Base-by-base conservation (phyloP, 92 coral and sea anemone genomes). In the Virgularia gustaviana region DNA sequence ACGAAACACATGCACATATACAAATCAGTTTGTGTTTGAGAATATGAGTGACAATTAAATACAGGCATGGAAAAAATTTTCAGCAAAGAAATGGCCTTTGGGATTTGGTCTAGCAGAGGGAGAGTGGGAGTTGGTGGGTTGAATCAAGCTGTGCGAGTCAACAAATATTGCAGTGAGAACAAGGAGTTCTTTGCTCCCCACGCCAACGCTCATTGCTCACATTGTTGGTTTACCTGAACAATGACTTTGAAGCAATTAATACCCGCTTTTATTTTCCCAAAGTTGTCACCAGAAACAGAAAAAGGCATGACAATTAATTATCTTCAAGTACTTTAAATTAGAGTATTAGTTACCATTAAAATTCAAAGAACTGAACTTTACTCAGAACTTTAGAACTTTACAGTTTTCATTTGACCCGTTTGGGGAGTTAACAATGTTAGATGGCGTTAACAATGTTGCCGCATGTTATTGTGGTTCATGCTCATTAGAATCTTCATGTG, bases 251-350 rank as follows among this genome's bases (percentile, higher is more conserved):
- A 20, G 72, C 54, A n/a, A 56, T 54, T 8, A 37, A 65, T 20
- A 66, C 73, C 5, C 47, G 73, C 73, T 66, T 66, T 66, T 66
- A 66, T 32, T 66, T 66, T 45, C 73, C 73, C 16, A 66, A 66
- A 44, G 36, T 43, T 30, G 13, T 32, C 33, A 44, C 39, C 1
- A 38, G 9, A 0, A 43, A 29, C 22, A 19, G 24, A 18, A n/a
- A 66, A 66, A 66, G 73, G 57, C 29, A 44, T 66, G 58, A 66
- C 73, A 9, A 66, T n/a, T n/a, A n/a, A n/a, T n/a, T n/a, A n/a
- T n/a, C n/a, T n/a, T n/a, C n/a, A n/a, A n/a, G n/a, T n/a, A n/a
- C n/a, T n/a, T n/a, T n/a, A n/a, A n/a, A n/a, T n/a, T n/a, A n/a
- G n/a, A n/a, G n/a, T n/a, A n/a, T n/a, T n/a, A n/a, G n/a, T n/a